Conservation (phyloP, 2,888 invertebrate genomes). For the Euzetes globulus region DNA sequence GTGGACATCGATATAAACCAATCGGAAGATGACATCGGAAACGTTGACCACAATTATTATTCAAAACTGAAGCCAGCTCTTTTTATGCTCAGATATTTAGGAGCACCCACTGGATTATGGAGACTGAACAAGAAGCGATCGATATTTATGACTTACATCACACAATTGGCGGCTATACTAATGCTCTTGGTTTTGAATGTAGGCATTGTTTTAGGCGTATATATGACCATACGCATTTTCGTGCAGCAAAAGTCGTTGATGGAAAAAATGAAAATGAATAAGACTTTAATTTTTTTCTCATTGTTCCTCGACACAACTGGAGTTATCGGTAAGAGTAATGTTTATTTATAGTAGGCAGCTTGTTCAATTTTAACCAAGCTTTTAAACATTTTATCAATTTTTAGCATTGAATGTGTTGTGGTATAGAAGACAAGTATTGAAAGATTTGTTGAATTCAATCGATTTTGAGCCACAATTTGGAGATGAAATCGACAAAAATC, state of each 20-base stretch:
- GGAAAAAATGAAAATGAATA: too few relatives aligned
- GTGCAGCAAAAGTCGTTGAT: too few relatives aligned
- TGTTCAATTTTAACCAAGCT: too few relatives aligned
- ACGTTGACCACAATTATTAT: neutral
- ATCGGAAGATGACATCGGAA: too few relatives aligned
- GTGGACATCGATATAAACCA: too few relatives aligned
- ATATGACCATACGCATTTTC: neutral
- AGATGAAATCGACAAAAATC: neutral
- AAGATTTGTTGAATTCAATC: neutral
- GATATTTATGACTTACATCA: too few relatives aligned
- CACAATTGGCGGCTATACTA: neutral
- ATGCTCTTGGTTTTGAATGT: neutral
- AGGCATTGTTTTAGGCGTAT: neutral
- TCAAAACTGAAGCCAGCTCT: neutral
- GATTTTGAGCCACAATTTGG: neutral
- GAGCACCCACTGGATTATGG: constrained; percentile 6
- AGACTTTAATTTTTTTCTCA: too few relatives aligned
- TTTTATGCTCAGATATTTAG: neutral
- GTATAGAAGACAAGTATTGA: neutral
- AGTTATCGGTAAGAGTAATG: neutral
- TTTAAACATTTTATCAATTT: too few relatives aligned
- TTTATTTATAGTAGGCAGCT: too few relatives aligned
- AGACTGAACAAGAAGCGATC: neutral
- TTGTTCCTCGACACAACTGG: neutral
- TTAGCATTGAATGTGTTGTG: neutral